A percentile compares a stretch with the other conserved stretches of the same genome.
These are phyloP conservation scores for Megalurothrips usitatus DNA, from an alignment of 2,888 invertebrate species.

Conservation along the genomic window DNA sequence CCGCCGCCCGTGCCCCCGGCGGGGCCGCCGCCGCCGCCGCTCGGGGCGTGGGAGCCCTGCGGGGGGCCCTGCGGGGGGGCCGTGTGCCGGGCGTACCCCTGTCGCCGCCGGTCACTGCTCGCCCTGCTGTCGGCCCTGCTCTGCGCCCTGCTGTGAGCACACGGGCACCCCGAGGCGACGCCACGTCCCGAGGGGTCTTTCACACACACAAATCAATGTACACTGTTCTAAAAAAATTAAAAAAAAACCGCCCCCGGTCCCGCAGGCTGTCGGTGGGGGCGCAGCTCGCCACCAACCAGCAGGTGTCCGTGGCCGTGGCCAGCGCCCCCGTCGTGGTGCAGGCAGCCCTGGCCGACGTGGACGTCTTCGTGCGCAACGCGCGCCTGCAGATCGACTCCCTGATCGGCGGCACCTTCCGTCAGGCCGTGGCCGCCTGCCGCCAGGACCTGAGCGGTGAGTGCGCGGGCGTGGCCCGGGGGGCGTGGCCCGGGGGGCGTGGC, in stretches of 20 bases:
- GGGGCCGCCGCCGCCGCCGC: not conserved
- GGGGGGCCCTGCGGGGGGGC: not conserved
- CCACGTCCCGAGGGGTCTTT: too few species aligned
- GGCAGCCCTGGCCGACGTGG: slow-evolving; percentile 57
- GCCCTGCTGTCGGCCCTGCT: slow-evolving; percentile 17
- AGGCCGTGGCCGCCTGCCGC: slow-evolving; percentile 56
- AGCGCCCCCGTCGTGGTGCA: slow-evolving; percentile 53
- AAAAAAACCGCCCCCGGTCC: slow-evolving; percentile 48
- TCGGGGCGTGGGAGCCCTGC: not conserved
- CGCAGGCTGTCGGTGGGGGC: slow-evolving; percentile 55
- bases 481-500: not conserved
- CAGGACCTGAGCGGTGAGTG: slow-evolving; percentile 61
- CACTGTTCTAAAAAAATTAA: too few species aligned
- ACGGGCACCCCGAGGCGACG: too few species aligned
- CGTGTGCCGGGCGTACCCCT: not conserved
- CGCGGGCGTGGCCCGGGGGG: slow-evolving; percentile 19
- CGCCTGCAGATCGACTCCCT: slow-evolving; percentile 58
- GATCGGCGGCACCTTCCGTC: slow-evolving; percentile 56
- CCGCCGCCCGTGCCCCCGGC: not conserved
- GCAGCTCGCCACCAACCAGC: slow-evolving; percentile 61
- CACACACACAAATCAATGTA: too few species aligned
- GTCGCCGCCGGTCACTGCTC: not conserved
- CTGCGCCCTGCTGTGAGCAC: not conserved
- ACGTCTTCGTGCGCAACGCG: slow-evolving; percentile 59
- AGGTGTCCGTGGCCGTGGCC: slow-evolving; percentile 54